A percentile compares a stretch with the other conserved stretches of the same genome.
These are phyloP conservation scores for Toxotes jaculatrix DNA, from an alignment of 2,113 vertebrate genomes.

Conservation along the genomic window DNA sequence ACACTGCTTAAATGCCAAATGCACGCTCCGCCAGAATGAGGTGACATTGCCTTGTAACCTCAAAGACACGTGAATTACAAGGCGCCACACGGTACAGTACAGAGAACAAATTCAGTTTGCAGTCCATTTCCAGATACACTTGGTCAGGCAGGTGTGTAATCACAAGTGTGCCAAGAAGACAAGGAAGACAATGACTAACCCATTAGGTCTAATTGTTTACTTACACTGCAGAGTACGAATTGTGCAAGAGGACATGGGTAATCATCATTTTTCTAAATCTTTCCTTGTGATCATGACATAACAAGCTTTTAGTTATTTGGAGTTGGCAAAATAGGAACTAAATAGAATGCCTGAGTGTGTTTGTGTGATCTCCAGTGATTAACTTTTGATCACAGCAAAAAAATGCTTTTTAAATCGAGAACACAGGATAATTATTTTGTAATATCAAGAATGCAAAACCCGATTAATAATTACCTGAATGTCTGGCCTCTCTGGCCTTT, in stretches of 20 bases:
- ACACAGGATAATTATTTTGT: not conserved
- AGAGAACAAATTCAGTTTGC: constrained; percentile 38
- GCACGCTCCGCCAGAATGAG: constrained; percentile 27
- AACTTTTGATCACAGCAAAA: not conserved
- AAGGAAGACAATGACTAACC: constrained; percentile 33
- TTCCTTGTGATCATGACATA: not conserved
- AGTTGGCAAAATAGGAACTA: no score
- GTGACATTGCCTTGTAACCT: constrained; percentile 55
- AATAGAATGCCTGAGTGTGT: not conserved
- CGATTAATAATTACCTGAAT: not conserved
- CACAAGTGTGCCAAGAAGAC: constrained; percentile 38
- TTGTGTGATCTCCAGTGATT: not conserved
- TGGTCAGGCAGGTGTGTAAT: constrained; percentile 70
- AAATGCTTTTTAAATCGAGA: not conserved
- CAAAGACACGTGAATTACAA: constrained; percentile 34
- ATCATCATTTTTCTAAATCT: constrained; percentile 2
- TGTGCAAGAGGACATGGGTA: not conserved
- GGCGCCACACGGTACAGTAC: not conserved
- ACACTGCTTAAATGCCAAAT: constrained; percentile 61
- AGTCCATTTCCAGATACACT: constrained; percentile 15
- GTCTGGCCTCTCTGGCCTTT: not conserved
- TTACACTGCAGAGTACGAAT: constrained; percentile 2
- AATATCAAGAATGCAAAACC: not conserved
- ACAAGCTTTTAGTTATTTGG: not conserved
- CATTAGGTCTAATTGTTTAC: constrained; percentile 22